These are phyloP conservation scores for Macaria notata DNA, from an alignment of 2,888 invertebrate species.

Conservation along the genomic window DNA sequence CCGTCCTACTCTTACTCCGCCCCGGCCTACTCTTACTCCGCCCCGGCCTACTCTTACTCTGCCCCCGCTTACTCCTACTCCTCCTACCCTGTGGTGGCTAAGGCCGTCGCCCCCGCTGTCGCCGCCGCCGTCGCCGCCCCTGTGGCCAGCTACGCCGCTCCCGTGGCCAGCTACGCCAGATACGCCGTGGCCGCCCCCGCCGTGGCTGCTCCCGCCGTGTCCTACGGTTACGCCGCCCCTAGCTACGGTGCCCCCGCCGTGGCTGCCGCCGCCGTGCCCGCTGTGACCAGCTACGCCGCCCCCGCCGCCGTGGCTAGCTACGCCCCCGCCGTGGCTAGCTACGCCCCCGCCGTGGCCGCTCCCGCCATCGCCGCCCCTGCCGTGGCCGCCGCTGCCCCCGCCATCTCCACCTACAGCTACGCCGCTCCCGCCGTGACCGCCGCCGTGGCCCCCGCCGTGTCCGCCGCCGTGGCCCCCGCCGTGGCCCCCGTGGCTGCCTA, in stretches of 20 bases:
- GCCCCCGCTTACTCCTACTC: neutral
- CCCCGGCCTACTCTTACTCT: neutral
- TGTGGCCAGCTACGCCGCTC: slow-evolving; percentile 18
- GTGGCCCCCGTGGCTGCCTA: slow-evolving; percentile 6
- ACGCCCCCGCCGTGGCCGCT: slow-evolving; percentile 2
- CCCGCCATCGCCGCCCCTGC: neutral
- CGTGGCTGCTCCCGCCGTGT: slow-evolving; percentile 1
- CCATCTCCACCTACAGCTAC: slow-evolving; percentile 11
- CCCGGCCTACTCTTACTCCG: neutral
- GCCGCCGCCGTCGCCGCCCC: neutral
- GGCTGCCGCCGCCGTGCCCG: slow-evolving; percentile 1
- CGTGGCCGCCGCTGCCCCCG: neutral
- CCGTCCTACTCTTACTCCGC: neutral
- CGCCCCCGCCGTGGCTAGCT: slow-evolving; percentile 1
- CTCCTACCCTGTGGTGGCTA: neutral
- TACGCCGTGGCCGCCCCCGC: neutral
- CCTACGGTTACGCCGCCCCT: slow-evolving; percentile 22
- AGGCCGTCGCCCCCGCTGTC: neutral
- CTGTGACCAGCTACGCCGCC: slow-evolving; percentile 17
- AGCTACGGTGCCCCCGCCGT: slow-evolving; percentile 3
- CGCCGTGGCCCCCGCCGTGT: slow-evolving; percentile 7
- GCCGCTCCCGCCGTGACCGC: slow-evolving; percentile 2
- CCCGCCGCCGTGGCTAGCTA: slow-evolving; percentile 16
- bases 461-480: slow-evolving; percentile 7
- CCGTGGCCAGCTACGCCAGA: slow-evolving; percentile 25